Evolutionary conservation across 92 coral and sea anemone species (phyloP), one percentile per base, ranked within the genome.

Genomic region (Plumapathes pennacea): DNA sequence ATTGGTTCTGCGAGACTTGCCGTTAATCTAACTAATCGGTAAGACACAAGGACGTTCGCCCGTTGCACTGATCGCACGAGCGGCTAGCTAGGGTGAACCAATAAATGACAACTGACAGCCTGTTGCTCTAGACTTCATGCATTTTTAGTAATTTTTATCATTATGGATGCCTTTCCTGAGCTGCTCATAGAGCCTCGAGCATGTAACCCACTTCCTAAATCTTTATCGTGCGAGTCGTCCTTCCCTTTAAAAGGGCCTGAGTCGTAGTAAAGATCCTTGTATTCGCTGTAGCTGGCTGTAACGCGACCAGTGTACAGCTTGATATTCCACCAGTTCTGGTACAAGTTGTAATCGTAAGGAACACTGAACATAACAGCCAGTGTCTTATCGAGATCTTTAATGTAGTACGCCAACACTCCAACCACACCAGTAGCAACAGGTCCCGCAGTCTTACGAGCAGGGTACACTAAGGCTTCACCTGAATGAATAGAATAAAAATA

Each of bases 301-400:
- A 34, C 38, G 1, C 19, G 10, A 14, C 86, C 86, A 27, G 10
- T 1, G 38, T 73, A 64, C 29, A 80, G 50, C 26, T 61, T 71
- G 11, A 47, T 74, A 55, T 62, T 62, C 85, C 85, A 78, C 68
- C 67, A 78, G 81, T 80, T 80, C 2, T 20, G 0, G 60, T 73
- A 55, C 50, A 38, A 13, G 64, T 64, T 46, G 38, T 57, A 55
- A 55, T 73, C 80, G 34, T 15, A 73, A 2, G 86, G 82, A 32
- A 80, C 75, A 46, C 82, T 63, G 42, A 62, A 80, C 57, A 80
- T 10, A 24, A 80, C 24, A 3, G 41, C 81, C 12, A 80, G 68
- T 10, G 86, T 71, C 10, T 32, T 30, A 10, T 14, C 2, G 41
- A 32, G 2, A 17, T 13, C 5, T 52, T 25, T 3, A 53, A 80